Evolutionary conservation across 2,797 vertebrate species (phyloP), one percentile per base, ranked within the genome.

Genomic region (Melopsittacus undulatus): DNA sequence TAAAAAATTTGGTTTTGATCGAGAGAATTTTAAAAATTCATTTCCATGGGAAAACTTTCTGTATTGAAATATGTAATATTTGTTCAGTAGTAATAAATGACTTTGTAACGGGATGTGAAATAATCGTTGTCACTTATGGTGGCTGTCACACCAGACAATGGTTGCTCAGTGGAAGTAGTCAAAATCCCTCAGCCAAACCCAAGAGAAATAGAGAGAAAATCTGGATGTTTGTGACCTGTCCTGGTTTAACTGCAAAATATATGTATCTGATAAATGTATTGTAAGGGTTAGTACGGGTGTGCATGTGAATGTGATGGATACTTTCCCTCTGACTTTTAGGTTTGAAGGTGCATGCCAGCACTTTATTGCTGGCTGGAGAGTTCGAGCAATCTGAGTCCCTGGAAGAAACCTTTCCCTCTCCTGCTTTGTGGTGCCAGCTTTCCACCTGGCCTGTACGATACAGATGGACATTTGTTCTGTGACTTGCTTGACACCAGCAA

Each of bases 311-410:
- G 15, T 17, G 52, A 48, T 5, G 4, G 38, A 34, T 75, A 2
- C 10, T 43, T 93, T 75, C 19, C 18, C 19, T 87, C 42, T 76
- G 10, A 57, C 26, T 87, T 85, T 43, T 22, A 52, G 46, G 20
- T 81, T 30, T 84, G 66, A 68, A 84, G 49, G 49, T 0, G 0
- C 1, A 1, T 7, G 7, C 9, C 1, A 5, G 30, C 30, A 18
- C 20, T 10, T 26, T 73, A n/a, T 4, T 64, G n/a, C 16, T 82
- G 45, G 9, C 20, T 87, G 29, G 29, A 82, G 29, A 17, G 24
- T 56, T 34, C 6, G 22, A 52, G 19, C 26, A 21, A 34, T 34
- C 30, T 7, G n/a, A 46, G 15, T 8, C 26, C 63, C 43, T 63
- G 26, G 23, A 75, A 64, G 48, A 68, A 86, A 11, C 9, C 22